Conservation (phyloP, 2,888 invertebrate genomes). For the Apeira syringaria region DNA sequence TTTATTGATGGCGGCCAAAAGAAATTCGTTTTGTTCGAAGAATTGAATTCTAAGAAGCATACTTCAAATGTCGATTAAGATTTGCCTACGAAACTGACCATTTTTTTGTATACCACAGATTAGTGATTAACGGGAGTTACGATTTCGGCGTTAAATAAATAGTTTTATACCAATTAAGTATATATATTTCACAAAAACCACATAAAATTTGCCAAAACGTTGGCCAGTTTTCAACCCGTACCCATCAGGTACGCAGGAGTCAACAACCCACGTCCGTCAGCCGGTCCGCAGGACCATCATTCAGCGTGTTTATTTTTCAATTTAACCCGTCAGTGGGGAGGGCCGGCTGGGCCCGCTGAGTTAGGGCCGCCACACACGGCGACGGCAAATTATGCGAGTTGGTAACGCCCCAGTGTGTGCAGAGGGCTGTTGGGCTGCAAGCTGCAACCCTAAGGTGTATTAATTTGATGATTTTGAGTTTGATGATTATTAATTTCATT, state of each 20-base stretch:
- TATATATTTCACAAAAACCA: constrained; percentile 6
- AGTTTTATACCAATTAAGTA: too few relatives aligned
- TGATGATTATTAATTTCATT: too few relatives aligned
- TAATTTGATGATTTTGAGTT: constrained; percentile 12
- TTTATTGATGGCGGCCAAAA: too few relatives aligned
- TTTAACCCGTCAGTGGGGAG: constrained; percentile 69
- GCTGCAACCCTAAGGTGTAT: constrained; percentile 29
- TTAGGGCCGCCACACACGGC: constrained; percentile 80
- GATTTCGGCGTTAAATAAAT: background rate
- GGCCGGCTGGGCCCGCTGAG: constrained; percentile 55
- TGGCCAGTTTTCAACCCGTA: constrained; percentile 20
- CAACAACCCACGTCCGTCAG: constrained; percentile 60
- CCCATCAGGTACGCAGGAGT: constrained; percentile 36
- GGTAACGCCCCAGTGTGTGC: constrained; percentile 33
- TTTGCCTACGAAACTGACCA: too few relatives aligned
- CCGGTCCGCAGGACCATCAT: constrained; percentile 59
- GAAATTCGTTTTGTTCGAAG: too few relatives aligned
- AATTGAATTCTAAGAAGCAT: too few relatives aligned
- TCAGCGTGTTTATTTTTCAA: constrained; percentile 82
- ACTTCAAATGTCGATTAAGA: too few relatives aligned
- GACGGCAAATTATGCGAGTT: constrained; percentile 67
- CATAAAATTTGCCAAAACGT: constrained; percentile 11
- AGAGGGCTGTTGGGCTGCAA: constrained; percentile 29
- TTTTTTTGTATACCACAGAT: too few relatives aligned
- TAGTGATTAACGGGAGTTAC: background rate